Conservation (phyloP, 2,113 vertebrate genomes). For the Camelus dromedarius region DNA sequence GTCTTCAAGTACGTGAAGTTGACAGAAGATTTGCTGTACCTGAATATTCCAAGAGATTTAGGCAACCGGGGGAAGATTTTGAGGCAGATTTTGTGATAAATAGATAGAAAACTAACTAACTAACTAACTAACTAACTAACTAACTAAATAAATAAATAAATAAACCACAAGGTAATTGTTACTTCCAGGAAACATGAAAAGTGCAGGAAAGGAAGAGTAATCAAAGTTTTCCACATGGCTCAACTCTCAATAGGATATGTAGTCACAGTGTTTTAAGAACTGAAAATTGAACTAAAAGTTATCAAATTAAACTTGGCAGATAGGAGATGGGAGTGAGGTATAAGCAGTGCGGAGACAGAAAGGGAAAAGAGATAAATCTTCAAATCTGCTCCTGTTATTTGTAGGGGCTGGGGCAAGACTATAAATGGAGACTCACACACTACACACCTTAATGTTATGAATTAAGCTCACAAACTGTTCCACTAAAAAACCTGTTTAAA, state of each 20-base stretch:
- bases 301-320: slow-evolving; percentile 15
- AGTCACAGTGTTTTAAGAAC: background rate
- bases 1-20: background rate
- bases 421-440: background rate
- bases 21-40: background rate
- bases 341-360: background rate
- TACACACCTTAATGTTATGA: slow-evolving; percentile 38
- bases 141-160: background rate
- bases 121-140: no score
- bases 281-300: background rate
- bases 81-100: slow-evolving; percentile 6
- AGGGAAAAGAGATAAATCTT: slow-evolving; percentile 19
- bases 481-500: background rate
- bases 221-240: background rate
- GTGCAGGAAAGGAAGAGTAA: background rate
- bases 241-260: background rate
- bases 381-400: background rate
- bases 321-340: background rate
- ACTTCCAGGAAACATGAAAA: slow-evolving; percentile 9
- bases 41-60: background rate
- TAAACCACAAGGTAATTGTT: background rate
- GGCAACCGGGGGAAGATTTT: background rate
- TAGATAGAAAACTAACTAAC: background rate
- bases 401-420: background rate
- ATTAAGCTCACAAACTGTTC: slow-evolving; percentile 31